Evolutionary conservation across 2,797 vertebrate genomes (phyloP), one percentile per base, ranked within the genome.

Genomic region (Calcarius lapponicus): DNA sequence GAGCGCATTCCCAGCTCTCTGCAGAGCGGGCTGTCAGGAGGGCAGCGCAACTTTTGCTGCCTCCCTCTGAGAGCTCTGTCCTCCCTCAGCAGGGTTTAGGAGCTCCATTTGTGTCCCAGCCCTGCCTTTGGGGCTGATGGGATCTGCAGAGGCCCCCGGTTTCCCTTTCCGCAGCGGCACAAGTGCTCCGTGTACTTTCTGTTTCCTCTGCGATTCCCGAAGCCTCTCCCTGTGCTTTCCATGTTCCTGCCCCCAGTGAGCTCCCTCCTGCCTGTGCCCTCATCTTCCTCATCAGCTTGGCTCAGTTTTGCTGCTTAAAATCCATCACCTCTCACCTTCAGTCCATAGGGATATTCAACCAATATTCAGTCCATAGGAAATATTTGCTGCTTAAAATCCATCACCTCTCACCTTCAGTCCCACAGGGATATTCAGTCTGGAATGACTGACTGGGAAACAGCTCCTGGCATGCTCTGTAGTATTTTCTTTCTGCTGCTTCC

Each of bases 121-220:
- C 64, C 12, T 92, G 89, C 83, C 83, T 71, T 75, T 95, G 74
- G 95, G 88, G 51, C 54, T 51, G 78, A 88, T 80, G 85, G 83
- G 86, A 80, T 97, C 88, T 93, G 84, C 76, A 64, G 90, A 92
- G 96, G 91, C 87, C 95, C 61, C 32, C 2, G 72, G 51, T 92
- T 97, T 95, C 92, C 93, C 95, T 89, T 95, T 92, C 94, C 83
- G 86, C 83, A 92, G 80, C 36, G 36, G 36, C 76, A 25, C 70
- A 7, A 92, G 86, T 25, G 92, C 95, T 93, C 91, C 21, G 8
- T 91, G 93, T 92, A 61, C 90, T 94, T 88, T 92, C 25, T 91
- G 78, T 72, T 95, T 95, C 95, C 91, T 92, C 91, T 70, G 82
- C 65, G 3, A 45, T 86, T 88, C 90, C 29, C 10, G 22, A 42